Evolutionary conservation across 2,797 vertebrate species (phyloP), one percentile per base, ranked within the genome.

Genomic region (Pseudomugil tenellus): DNA sequence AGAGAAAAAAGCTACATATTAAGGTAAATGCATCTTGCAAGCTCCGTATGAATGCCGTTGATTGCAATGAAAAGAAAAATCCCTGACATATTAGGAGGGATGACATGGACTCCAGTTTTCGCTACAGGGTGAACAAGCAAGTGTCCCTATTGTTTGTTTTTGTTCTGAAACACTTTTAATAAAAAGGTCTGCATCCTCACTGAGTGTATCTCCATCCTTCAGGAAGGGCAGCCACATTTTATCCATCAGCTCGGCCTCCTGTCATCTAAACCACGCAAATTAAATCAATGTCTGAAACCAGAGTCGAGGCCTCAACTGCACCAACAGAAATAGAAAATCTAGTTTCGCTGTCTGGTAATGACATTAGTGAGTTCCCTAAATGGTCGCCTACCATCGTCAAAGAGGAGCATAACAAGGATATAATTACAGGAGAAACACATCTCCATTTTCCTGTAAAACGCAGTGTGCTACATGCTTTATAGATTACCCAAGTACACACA

Each of bases 231-330:
- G 87, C 61, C 87, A 82, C 87, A 87, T 91, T 93, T 92, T 89
- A 92, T 90, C 91, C 87, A 91, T 93, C 92, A 93, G 90, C 88
- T 85, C 74, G 26, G 80, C 88, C 92, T 92, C 91, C 89, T 94
- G 93, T 94, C 93, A 93, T 94, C 93, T 87, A 91, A 91, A 87
- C 88, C 84, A 82, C 29, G 75, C 88, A 58, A 93, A 95, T 95
- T 91, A 92, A 94, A 95, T 95, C 94, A 94, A 92, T 93, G 90
- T 92, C 92, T 94, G 95, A 95, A 96, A 95, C 93, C 91, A 93
- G 94, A 96, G 92, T 91, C 85, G 84, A 82, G 70, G 85, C 92
- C 91, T 92, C 91, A 95, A 95, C 93, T 93, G 91, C 88, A 86
- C 67, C 82, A 91, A 93, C 95, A 95, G 94, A 95, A 96, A 94